A percentile compares a stretch with the other conserved stretches of the same genome.
These are phyloP conservation scores for Stramonita haemastoma DNA, from an alignment of 2,888 invertebrate species.

Conservation along the genomic window DNA sequence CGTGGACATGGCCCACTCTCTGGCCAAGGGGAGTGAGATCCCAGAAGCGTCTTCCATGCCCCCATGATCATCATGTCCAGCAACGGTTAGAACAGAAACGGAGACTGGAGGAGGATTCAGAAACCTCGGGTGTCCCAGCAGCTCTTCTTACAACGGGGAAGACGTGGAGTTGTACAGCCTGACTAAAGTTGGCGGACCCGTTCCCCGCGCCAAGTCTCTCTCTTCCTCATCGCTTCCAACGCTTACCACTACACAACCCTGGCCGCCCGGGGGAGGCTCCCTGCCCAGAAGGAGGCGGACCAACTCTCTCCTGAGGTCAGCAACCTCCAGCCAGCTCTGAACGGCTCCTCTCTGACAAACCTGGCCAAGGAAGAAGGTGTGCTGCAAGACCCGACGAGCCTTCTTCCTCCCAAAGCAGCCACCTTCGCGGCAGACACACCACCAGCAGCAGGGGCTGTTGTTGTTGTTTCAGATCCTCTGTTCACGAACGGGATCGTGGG, in stretches of 20 bases:
- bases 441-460: not conserved
- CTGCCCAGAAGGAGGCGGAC: not conserved
- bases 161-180: not conserved
- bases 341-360: not conserved
- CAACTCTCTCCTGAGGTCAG: not conserved
- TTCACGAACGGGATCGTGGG: conserved; percentile 43
- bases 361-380: not conserved
- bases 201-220: conserved; percentile 8
- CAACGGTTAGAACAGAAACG: conserved; percentile 27
- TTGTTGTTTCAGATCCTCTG: not conserved
- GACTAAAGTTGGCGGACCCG: too few relatives aligned
- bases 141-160: not conserved
- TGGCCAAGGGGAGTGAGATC: not conserved
- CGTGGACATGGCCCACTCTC: conserved; percentile 42
- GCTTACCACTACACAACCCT: not conserved
- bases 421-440: not conserved
- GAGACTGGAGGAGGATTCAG: not conserved
- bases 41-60: not conserved
- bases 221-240: conserved; percentile 29
- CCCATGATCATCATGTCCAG: conserved; percentile 51
- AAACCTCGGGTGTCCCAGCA: not conserved
- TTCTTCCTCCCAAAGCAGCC: not conserved
- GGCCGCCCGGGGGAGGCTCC: not conserved
- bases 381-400: not conserved
- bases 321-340: not conserved